These are phyloP conservation scores for Babylonia areolata DNA, from an alignment of 1,140 invertebrate species.

Conservation along the genomic window DNA sequence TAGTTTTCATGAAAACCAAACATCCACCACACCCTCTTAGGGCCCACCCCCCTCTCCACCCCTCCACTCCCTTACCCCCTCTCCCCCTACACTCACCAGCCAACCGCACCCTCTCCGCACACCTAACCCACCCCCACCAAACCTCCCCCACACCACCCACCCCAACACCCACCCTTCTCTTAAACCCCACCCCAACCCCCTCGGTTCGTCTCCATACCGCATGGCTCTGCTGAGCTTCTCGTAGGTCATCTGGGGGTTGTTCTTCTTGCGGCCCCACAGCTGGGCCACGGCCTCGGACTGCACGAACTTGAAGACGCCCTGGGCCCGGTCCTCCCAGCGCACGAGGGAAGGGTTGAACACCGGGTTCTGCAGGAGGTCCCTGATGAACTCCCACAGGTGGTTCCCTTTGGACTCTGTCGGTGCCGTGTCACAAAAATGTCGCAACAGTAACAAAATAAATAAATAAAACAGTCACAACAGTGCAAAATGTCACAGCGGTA, in stretches of 20 bases:
- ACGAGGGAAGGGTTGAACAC: slow-evolving; percentile 74
- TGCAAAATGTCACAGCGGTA: too few species aligned
- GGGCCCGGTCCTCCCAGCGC: slow-evolving; percentile 90
- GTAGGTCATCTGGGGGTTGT: slow-evolving; percentile 94
- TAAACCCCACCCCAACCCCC: not conserved
- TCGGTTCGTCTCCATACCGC: slow-evolving; percentile 81
- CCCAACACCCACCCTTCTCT: not conserved
- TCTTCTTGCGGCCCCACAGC: slow-evolving; percentile 90
- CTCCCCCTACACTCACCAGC: too few species aligned
- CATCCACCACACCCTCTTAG: too few species aligned
- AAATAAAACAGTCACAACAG: too few species aligned
- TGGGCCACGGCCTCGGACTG: slow-evolving; percentile 92
- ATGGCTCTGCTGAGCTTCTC: slow-evolving; percentile 95
- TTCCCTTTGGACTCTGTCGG: slow-evolving; percentile 66
- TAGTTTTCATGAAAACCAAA: too few species aligned
- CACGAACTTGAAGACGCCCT: slow-evolving; percentile 90
- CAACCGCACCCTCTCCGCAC: too few species aligned
- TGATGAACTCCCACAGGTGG: slow-evolving; percentile 73
- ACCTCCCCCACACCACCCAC: not conserved
- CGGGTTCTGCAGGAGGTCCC: slow-evolving; percentile 66
- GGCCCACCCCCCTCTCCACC: too few species aligned
- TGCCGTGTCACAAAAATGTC: too few species aligned
- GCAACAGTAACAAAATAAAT: too few species aligned
- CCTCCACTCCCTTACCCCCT: too few species aligned
- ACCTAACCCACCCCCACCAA: too few species aligned